phyloP scores from a whole-genome alignment of 1,140 invertebrate species.

The Augochlora pura region DNA sequence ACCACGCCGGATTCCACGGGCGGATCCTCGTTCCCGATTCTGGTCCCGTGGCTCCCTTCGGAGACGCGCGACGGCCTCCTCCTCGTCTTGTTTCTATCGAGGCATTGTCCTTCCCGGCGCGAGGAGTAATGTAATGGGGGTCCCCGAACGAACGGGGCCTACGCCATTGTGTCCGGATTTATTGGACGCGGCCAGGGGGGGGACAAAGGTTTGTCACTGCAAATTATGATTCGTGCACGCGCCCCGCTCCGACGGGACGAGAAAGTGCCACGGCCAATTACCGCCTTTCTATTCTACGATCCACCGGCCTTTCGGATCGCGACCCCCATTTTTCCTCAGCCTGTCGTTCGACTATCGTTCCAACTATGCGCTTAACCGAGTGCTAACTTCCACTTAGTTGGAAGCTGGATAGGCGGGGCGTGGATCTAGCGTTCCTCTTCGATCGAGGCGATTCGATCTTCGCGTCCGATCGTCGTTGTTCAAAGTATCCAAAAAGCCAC shows the following conservation, averaged over 20 bases:
- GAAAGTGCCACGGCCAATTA: constrained; percentile 46
- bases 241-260: neutral
- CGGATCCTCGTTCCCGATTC: constrained; percentile 4
- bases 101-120: constrained; percentile 37
- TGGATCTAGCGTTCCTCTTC: no score
- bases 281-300: constrained; percentile 22
- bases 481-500: no score
- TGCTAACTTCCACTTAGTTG: no score
- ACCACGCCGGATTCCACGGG: neutral
- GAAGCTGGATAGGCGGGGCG: no score
- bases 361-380: no score
- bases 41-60: neutral
- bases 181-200: constrained; percentile 34
- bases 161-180: constrained; percentile 48
- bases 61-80: neutral
- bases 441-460: no score
- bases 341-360: no score
- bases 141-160: constrained; percentile 28
- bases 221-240: constrained; percentile 48
- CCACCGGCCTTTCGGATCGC: neutral
- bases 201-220: constrained; percentile 50
- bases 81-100: constrained; percentile 36
- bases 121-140: constrained; percentile 42
- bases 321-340: no score
- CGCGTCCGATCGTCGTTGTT: no score